Evolutionary conservation across 2,113 vertebrate species (phyloP).

Genomic region (Garra rufa): DNA sequence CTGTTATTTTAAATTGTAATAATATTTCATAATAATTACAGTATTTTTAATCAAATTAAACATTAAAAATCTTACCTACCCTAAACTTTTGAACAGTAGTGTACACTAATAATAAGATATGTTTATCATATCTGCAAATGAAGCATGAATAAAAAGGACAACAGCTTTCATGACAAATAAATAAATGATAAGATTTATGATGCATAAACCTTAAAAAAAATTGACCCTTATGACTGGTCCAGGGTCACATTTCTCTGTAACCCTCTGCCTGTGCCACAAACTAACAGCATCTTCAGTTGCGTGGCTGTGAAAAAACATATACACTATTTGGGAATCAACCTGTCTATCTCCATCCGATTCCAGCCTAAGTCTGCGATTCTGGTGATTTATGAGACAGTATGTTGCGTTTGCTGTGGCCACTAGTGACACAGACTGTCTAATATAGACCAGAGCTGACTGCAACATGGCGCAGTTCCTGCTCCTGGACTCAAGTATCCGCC

Average conservation of each 20-base stretch:
- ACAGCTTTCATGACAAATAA: no score
- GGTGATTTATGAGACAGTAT: slow-evolving; percentile 50
- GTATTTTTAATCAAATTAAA: not conserved
- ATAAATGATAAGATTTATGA: no score
- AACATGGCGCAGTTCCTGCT: slow-evolving; percentile 14
- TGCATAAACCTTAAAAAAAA: no score
- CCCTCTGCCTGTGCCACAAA: not conserved
- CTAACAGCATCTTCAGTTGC: not conserved
- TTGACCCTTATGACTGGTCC: no score
- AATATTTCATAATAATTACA: not conserved
- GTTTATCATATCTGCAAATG: not conserved
- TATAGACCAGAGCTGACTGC: slow-evolving; percentile 37
- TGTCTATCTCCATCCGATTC: slow-evolving; percentile 1
- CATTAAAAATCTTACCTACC: not conserved
- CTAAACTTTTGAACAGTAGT: not conserved
- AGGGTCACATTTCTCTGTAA: no score
- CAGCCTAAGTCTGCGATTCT: slow-evolving; percentile 17
- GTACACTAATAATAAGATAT: not conserved
- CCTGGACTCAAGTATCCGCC: not conserved
- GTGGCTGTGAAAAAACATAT: not conserved
- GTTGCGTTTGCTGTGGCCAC: not conserved
- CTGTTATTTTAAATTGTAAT: not conserved
- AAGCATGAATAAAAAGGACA: not conserved
- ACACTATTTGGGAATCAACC: not conserved
- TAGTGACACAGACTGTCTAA: not conserved